A percentile compares a stretch with the other conserved stretches of the same genome.
These are phyloP conservation scores for Tiliacea aurago DNA, from an alignment of 2,888 invertebrate genomes.

Conservation along the genomic window DNA sequence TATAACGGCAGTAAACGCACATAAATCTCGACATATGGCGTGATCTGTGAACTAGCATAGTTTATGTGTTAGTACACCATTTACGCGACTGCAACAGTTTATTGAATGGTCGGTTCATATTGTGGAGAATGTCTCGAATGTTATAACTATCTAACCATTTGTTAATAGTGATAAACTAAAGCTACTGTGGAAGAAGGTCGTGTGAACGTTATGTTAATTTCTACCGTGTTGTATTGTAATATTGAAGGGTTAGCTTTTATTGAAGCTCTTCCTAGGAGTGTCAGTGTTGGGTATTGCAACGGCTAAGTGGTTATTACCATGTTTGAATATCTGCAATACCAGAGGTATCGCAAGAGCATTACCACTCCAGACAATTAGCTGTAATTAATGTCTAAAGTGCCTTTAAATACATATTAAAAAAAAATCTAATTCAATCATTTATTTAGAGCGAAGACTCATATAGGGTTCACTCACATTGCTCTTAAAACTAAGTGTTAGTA, in stretches of 20 bases:
- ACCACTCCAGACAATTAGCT: not conserved
- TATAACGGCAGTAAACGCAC: constrained; percentile 36
- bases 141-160: constrained; percentile 21
- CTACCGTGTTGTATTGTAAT: constrained; percentile 3
- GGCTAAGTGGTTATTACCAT: no score
- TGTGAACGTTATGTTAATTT: constrained; percentile 14
- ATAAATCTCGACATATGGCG: constrained; percentile 56
- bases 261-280: not conserved
- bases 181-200: constrained; percentile 23
- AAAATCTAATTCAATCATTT: no score
- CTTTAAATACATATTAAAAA: no score
- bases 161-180: constrained; percentile 24
- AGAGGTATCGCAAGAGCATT: not conserved
- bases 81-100: constrained; percentile 53
- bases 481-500: no score
- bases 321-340: not conserved
- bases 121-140: constrained; percentile 12
- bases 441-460: no score
- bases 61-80: constrained; percentile 41
- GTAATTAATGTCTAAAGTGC: not conserved
- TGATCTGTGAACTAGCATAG: constrained; percentile 54
- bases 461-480: no score
- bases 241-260: not conserved
- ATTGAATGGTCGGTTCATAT: constrained; percentile 40
- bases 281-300: not conserved